Evolutionary conservation across 2,113 vertebrate species (phyloP), one percentile per base, ranked within the genome.

Genomic region (Charadrius vociferus): DNA sequence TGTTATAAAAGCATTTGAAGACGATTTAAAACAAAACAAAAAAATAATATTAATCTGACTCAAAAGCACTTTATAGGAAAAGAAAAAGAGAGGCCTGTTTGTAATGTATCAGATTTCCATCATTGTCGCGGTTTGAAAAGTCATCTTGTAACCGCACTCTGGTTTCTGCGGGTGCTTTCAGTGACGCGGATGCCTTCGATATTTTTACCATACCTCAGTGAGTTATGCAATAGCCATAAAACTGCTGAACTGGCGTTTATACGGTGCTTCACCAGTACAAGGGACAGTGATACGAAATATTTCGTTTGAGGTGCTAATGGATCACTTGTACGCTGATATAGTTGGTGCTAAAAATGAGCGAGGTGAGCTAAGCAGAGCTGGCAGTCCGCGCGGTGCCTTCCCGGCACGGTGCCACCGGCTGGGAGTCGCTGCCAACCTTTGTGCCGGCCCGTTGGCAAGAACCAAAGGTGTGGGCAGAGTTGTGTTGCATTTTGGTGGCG

Each of bases 141-240:
- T 87, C 37, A 26, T 73, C 79, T 74, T 74, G 9, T 56, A 90
- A 52, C 47, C 12, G 49, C 50, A 17, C 75, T 45, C 80, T 97
- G 78, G 49, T 97, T 97, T 98, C 96, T 97, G 77, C 90, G 95
- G 94, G 72, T 97, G 93, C 86, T 96, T 83, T 97, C 92, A 55
- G 74, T 94, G 50, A 45, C 43, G 14, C 92, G 81, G 90, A 63
- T 93, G 86, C 71, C 93, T 86, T 95, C 93, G 52, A 77, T 92
- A 67, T 88, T 87, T 94, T 93, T 96, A 95, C 95, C 98, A 98
- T 99, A 99, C 99, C 99, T 99, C 99, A 99, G 93, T 97, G 95
- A 98, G 95, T 98, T 98, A 94, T 97, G 96, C 98, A 90, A 95
- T 98, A 99, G 98, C 98, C 98, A 98, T 99, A 96, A 97, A 97